phyloP scores from a whole-genome alignment of 2,113 vertebrate genomes.

The Triplophysa tibetana region DNA sequence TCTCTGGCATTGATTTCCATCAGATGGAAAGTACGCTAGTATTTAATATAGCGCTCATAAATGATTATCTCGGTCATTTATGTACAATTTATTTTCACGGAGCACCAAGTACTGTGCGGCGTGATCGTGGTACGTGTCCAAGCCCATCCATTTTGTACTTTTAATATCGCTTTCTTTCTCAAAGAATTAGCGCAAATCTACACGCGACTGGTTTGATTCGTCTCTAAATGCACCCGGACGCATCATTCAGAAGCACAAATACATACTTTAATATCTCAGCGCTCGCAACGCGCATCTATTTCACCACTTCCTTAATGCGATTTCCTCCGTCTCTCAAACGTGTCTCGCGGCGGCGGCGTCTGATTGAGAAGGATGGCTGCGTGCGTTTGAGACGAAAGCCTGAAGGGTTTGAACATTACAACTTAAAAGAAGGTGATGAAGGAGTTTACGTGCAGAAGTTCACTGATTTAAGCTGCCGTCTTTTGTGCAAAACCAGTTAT shows the following conservation, averaged over 20 bases:
- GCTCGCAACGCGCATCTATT: background rate
- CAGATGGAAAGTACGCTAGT: too few species aligned
- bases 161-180: slow-evolving; percentile 10
- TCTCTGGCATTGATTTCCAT: too few species aligned
- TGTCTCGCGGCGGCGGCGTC: slow-evolving; percentile 27
- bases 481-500: slow-evolving; percentile 74
- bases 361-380: slow-evolving; percentile 72
- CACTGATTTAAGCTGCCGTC: slow-evolving; percentile 74
- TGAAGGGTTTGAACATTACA: slow-evolving; percentile 75
- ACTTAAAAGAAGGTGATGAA: slow-evolving; percentile 74
- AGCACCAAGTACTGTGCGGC: background rate
- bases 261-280: slow-evolving; percentile 34
- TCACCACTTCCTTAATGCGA: slow-evolving; percentile 30
- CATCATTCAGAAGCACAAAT: slow-evolving; percentile 24
- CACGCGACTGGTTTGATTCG: slow-evolving; percentile 17
- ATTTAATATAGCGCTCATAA: too few species aligned
- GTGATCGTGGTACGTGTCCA: background rate
- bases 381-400: slow-evolving; percentile 67
- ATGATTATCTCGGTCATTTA: too few species aligned
- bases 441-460: slow-evolving; percentile 62
- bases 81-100: too few species aligned
- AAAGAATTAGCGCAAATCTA: slow-evolving; percentile 4
- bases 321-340: slow-evolving; percentile 4
- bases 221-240: slow-evolving; percentile 19
- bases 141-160: background rate